These are phyloP conservation scores for Meda fulgida DNA, from an alignment of 2,797 vertebrate genomes.

Conservation along the genomic window DNA sequence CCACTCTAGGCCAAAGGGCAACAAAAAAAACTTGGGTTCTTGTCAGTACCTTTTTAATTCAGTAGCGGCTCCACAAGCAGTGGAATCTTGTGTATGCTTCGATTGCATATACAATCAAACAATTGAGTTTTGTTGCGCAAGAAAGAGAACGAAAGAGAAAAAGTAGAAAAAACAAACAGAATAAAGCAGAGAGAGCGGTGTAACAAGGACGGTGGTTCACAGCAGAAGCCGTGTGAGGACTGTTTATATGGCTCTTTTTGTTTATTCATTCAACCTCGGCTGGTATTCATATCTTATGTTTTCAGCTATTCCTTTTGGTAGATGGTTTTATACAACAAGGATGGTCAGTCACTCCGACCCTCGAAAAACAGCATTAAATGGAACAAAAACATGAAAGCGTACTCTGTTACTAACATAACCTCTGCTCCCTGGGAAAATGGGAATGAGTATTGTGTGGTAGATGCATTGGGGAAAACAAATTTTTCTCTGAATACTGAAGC, in stretches of 20 bases:
- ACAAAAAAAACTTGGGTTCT: not conserved
- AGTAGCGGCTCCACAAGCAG: not conserved
- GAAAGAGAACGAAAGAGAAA: slow-evolving; percentile 21
- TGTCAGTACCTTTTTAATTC: slow-evolving; percentile 31
- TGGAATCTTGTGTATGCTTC: not conserved
- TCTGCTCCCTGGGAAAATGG: too few species aligned
- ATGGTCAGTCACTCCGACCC: not conserved
- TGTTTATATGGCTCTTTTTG: slow-evolving; percentile 58
- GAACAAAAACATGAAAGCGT: not conserved
- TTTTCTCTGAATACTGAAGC: too few species aligned
- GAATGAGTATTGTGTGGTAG: too few species aligned
- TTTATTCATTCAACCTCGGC: slow-evolving; percentile 19
- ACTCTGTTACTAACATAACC: too few species aligned
- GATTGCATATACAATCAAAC: slow-evolving; percentile 9
- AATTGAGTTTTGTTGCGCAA: slow-evolving; percentile 29
- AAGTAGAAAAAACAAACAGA: slow-evolving; percentile 32
- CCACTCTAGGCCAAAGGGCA: slow-evolving; percentile 18
- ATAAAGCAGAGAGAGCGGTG: slow-evolving; percentile 29
- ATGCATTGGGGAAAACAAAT: too few species aligned
- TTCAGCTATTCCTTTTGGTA: slow-evolving; percentile 32
- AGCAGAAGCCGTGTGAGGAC: slow-evolving; percentile 64
- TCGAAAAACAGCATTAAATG: too few species aligned
- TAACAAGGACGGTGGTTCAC: slow-evolving; percentile 67
- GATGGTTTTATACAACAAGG: slow-evolving; percentile 19
- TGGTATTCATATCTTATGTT: slow-evolving; percentile 26